Base-by-base conservation (phyloP, 1,140 invertebrate species). In the Euborellia annulipes region DNA sequence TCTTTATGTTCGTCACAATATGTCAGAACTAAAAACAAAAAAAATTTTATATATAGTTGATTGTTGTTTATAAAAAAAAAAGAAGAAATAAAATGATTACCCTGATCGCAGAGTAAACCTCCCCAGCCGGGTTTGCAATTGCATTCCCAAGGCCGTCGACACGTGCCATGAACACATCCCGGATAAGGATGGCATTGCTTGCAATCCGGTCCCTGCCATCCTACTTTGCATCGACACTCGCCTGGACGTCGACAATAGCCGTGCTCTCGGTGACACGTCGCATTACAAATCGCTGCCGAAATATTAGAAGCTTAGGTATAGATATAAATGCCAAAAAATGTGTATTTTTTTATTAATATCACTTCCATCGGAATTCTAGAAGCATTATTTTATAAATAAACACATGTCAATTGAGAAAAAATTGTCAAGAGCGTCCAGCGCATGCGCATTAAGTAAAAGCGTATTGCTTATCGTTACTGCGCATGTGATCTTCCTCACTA, bases 71-170 rank as follows among this genome's bases (percentile, higher is more conserved):
- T n/a, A 11, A 27, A 27, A 27, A 27, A 4, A 27, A 27, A 11
- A 11, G 23, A 27, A 11, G 23, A 4, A 8, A 44, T 34, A 44
- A 17, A 7, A 42, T 27, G 40, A 54, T 73, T 72, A 68, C 79
- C 85, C 76, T 88, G 82, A 58, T 89, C 82, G 62, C 87, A 90
- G 0, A 90, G 72, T 68, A 88, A 82, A 41, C 85, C 86, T 16
- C 85, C 82, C 85, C 85, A 90, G 38, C 86, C 85, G 0, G 76
- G 71, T 50, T 79, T 70, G 59, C 87, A 91, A 54, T 78, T 76
- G 58, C 87, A 91, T 57, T 89, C 84, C 85, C 85, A 90, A n/a
- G 85, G 85, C 20, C 77, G 69, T 55, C 75, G 79, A 59, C 87
- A 92, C 32, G 73, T 69, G 13, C 87, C 87, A 60, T 90, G 78